Percentiles rank a stretch among this genome's conserved stretches.
Conservation (phyloP, 1,140 invertebrate genomes). For the Pseudomyrmex concolor region DNA sequence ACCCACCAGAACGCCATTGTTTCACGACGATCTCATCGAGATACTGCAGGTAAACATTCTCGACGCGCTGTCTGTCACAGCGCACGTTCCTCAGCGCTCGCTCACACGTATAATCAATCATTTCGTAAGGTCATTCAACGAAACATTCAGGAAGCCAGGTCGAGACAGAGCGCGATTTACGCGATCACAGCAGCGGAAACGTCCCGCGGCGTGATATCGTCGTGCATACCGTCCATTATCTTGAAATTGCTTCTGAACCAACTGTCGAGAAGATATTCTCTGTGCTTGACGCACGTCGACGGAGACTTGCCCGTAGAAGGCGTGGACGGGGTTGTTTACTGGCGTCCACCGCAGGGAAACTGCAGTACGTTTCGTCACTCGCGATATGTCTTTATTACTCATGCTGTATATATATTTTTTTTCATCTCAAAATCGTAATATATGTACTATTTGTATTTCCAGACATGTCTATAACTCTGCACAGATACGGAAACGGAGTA, state of each 20-base stretch:
- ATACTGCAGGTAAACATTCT: conserved; percentile 78
- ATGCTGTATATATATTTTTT: neutral
- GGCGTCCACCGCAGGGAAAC: conserved; percentile 92
- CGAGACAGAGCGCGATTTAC: conserved; percentile 88
- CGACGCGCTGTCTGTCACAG: too few species aligned
- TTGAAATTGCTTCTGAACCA: conserved; percentile 89
- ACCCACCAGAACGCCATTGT: conserved; percentile 84
- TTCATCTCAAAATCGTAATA: neutral
- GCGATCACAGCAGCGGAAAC: conserved; percentile 89
- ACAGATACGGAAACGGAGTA: conserved; percentile 89
- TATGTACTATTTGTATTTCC: conserved; percentile 65
- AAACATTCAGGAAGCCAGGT: conserved; percentile 87
- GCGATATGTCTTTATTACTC: conserved; percentile 24
- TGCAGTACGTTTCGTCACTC: conserved; percentile 87
- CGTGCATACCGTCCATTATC: conserved; percentile 88
- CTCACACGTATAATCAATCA: too few species aligned
- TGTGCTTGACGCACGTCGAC: conserved; percentile 90
- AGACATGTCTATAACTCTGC: conserved; percentile 91
- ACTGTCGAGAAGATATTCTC: conserved; percentile 89
- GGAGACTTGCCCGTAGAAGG: conserved; percentile 89
- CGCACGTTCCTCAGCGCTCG: too few species aligned
- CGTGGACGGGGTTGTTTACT: conserved; percentile 89
- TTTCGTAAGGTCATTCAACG: conserved; percentile 81
- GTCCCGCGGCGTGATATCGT: conserved; percentile 88
- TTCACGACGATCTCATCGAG: conserved; percentile 81